Percentiles rank a stretch among this genome's conserved stretches.
phyloP scores from a whole-genome alignment of 2,113 vertebrate species.

The Menura novaehollandiae region DNA sequence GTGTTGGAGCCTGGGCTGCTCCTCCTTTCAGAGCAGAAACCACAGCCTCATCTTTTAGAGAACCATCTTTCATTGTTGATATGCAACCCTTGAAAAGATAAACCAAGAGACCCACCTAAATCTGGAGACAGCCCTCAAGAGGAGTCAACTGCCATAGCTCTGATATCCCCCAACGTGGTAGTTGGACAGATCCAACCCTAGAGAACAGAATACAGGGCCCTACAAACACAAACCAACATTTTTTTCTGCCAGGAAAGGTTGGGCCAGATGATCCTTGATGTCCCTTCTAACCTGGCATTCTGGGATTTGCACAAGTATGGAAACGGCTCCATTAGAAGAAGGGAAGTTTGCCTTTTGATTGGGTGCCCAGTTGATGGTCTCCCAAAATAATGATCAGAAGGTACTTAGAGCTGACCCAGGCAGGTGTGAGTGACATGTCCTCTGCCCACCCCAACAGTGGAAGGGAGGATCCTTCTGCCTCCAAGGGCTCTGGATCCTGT shows the following conservation, averaged over 20 bases:
- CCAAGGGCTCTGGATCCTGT: not conserved
- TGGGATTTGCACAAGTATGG: not conserved
- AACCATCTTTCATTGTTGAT: not conserved
- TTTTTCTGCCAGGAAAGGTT: not conserved
- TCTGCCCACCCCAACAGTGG: not conserved
- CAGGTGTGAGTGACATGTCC: not conserved
- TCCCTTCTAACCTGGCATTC: not conserved
- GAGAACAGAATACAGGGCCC: accelerated
- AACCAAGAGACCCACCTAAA: not conserved
- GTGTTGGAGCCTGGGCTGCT: not conserved
- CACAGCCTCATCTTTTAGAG: not conserved
- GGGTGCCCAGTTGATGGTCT: not conserved
- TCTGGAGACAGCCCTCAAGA: not conserved
- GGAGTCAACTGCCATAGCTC: not conserved
- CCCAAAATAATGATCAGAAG: not conserved
- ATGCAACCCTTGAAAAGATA: not conserved
- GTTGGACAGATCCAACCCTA: accelerated
- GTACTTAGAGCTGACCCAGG: not conserved
- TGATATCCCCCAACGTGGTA: not conserved
- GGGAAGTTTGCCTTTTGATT: not conserved
- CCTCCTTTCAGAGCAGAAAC: not conserved
- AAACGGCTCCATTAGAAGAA: not conserved
- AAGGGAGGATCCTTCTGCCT: not conserved
- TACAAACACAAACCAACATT: not conserved
- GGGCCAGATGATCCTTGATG: not conserved